Conservation (phyloP, 2,797 vertebrate species). For the Phoebastria nigripes region DNA sequence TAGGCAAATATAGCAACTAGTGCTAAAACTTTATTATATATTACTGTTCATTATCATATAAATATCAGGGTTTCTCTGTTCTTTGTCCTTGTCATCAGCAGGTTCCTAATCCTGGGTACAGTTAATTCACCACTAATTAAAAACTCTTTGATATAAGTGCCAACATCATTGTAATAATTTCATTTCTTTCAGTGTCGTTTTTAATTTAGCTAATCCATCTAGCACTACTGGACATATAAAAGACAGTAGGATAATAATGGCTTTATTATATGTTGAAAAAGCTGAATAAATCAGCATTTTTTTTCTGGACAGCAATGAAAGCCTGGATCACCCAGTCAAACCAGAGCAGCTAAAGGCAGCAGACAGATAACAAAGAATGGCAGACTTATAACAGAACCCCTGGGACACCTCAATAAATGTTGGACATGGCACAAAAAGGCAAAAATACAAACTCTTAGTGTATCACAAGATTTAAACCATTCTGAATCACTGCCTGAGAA, state of each 20-base stretch:
- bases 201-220: not conserved
- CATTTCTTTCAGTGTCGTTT: not conserved
- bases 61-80: not conserved
- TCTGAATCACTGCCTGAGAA: not conserved
- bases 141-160: not conserved
- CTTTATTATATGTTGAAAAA: not conserved
- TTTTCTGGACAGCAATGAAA: not conserved
- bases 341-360: not conserved
- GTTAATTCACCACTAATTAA: not conserved
- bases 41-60: not conserved
- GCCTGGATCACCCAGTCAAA: not conserved
- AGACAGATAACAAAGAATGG: not conserved
- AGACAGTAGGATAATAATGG: not conserved
- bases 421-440: not conserved
- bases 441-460: not conserved
- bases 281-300: not conserved
- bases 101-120: not conserved
- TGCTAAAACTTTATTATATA: not conserved
- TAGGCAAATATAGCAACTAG: not conserved
- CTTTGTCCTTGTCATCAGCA: not conserved
- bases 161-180: not conserved
- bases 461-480: not conserved
- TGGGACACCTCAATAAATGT: not conserved
- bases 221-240: not conserved
- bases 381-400: not conserved